Evolutionary conservation across 2,797 vertebrate species (phyloP), one percentile per base, ranked within the genome.

Genomic region (Acanthopagrus latus): DNA sequence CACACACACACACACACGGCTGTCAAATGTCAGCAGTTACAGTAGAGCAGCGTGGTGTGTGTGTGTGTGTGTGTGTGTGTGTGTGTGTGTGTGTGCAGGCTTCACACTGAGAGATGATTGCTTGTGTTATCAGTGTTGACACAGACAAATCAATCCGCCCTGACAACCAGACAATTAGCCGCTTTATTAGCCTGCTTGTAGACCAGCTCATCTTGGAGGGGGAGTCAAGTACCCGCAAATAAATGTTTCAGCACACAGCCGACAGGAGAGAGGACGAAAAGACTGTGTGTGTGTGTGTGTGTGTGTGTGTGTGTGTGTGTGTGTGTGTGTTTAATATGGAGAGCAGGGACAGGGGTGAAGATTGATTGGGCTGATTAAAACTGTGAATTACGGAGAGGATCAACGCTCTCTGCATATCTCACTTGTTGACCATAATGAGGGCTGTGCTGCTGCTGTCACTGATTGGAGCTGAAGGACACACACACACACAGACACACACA

Each of bases 101-200:
- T 84, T 90, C 84, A 87, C 85, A 86, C 69, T 80, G 69, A 74
- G 70, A 87, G 88, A 91, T 92, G 91, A 94, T 93, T 94, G 89
- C 88, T 88, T 89, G 83, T 85, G 92, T 94, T 95, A 94, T 95
- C 93, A 92, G 90, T 88, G 90, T 90, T 86, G 84, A 90, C 94
- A 92, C 93, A 94, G 93, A 90, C 92, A 90, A 94, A 94, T 94
- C 93, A 93, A 92, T 93, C 91, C 63, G 47, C 80, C 85, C 80
- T 43, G 89, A 90, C 89, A 86, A 88, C 79, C 82, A 84, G 60
- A 93, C 92, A 94, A 93, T 94, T 94, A 94, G 86, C 83, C 75
- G 72, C 81, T 89, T 93, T 93, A 92, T 95, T 94, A 92, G 89
- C 84, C 84, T 69, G 86, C 85, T 86, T 92, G 92, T 89, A 87